A percentile compares a stretch with the other conserved stretches of the same genome.
Conservation (phyloP, 1,140 invertebrate genomes). For the Bacillus rossius region DNA sequence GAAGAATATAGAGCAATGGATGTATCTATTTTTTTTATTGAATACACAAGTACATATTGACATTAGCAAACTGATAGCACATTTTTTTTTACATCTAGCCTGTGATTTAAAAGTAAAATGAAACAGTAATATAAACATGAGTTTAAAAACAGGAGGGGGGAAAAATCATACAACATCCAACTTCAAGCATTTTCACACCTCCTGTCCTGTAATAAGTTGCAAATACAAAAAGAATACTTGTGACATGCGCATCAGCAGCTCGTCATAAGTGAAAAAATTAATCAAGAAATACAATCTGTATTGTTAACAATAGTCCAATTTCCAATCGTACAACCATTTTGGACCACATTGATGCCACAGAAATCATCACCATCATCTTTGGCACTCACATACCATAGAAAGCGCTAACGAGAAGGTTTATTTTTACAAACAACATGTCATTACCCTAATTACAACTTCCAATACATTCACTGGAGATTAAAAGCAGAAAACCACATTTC, state of each 20-base stretch:
- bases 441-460: background rate
- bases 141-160: background rate
- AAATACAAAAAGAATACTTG: background rate
- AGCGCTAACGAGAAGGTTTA: slow-evolving; percentile 2
- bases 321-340: background rate
- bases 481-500: background rate
- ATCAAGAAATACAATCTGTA: background rate
- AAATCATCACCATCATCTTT: slow-evolving; percentile 9
- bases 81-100: slow-evolving; percentile 16
- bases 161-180: slow-evolving; percentile 2
- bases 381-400: slow-evolving; percentile 10
- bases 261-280: background rate
- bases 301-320: background rate
- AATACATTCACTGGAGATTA: background rate
- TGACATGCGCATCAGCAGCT: slow-evolving; percentile 10
- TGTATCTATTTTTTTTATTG: slow-evolving; percentile 15
- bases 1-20: too few relatives aligned
- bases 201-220: background rate
- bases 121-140: slow-evolving; percentile 1
- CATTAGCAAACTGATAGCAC: slow-evolving; percentile 19
- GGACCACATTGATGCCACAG: background rate
- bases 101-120: slow-evolving; percentile 10
- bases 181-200: background rate
- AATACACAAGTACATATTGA: slow-evolving; percentile 18
- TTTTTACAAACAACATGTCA: background rate